These are phyloP conservation scores for Rhaphigaster nebulosa DNA, from an alignment of 2,888 invertebrate species.

Conservation along the genomic window DNA sequence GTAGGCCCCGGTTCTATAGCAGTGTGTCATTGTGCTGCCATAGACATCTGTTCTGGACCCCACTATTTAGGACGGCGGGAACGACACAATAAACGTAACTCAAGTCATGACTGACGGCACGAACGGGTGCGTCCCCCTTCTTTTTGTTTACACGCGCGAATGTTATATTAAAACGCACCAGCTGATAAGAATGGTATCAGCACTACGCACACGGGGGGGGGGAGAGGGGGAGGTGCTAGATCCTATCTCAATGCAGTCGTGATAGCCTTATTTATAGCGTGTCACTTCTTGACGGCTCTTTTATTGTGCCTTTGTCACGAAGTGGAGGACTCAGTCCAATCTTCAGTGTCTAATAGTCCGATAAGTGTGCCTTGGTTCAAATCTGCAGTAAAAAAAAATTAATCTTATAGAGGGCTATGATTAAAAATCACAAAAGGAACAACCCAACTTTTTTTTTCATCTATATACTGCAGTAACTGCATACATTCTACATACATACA, in stretches of 20 bases:
- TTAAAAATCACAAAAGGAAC: not conserved
- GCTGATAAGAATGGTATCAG: not conserved
- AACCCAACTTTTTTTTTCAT: not conserved
- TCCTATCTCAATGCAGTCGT: not conserved
- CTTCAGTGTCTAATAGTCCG: not conserved
- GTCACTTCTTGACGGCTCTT: slow-evolving; percentile 28
- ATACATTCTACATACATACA: too few relatives aligned
- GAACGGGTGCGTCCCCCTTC: not conserved
- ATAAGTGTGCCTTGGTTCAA: not conserved
- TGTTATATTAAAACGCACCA: slow-evolving; percentile 38
- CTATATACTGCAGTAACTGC: not conserved
- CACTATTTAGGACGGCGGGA: not conserved
- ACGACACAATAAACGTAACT: slow-evolving; percentile 17
- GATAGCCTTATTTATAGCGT: slow-evolving; percentile 40
- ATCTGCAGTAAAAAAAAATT: not conserved
- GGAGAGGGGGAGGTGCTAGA: too few relatives aligned
- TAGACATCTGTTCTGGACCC: slow-evolving; percentile 6
- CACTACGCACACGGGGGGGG: not conserved
- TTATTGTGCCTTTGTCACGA: slow-evolving; percentile 27
- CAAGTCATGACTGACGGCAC: not conserved
- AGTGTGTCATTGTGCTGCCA: not conserved
- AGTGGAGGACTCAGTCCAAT: not conserved
- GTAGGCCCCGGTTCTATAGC: not conserved
- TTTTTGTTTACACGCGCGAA: slow-evolving; percentile 48
- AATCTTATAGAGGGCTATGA: not conserved